phyloP scores from a whole-genome alignment of 2,113 vertebrate genomes.

The Alces alces region DNA sequence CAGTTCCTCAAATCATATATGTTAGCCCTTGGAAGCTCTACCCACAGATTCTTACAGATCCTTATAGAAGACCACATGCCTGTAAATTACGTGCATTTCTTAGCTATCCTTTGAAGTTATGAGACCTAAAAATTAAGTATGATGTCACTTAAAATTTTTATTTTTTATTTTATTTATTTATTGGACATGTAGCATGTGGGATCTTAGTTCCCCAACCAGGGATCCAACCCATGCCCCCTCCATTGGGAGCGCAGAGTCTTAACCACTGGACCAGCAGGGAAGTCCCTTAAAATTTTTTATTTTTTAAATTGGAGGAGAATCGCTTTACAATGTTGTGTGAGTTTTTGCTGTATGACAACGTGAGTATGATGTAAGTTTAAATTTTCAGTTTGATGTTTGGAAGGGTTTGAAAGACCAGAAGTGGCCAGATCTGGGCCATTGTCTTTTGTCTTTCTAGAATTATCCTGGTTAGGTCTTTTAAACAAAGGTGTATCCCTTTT shows the following conservation, averaged over 20 bases:
- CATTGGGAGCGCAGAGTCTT: no score
- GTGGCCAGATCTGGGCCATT: not conserved
- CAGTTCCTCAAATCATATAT: conserved; percentile 33
- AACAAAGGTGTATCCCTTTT: not conserved
- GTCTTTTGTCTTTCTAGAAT: not conserved
- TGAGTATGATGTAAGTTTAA: not conserved
- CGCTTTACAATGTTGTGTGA: not conserved
- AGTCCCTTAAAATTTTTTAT: not conserved
- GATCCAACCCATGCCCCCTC: no score
- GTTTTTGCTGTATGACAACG: not conserved
- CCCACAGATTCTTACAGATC: not conserved
- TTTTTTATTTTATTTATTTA: not conserved
- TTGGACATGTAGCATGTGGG: no score
- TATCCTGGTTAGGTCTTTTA: not conserved
- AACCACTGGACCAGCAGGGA: no score
- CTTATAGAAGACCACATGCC: not conserved
- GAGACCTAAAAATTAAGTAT: not conserved
- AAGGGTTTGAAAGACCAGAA: not conserved
- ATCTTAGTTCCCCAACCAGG: no score
- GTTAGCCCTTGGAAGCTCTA: conserved; percentile 20
- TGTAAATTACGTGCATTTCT: not conserved
- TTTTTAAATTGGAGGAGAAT: not conserved
- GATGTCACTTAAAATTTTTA: not conserved
- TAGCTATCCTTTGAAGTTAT: not conserved
- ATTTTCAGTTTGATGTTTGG: conserved; percentile 2